These are phyloP conservation scores for Eupsittula cactorum DNA, from an alignment of 2,113 vertebrate genomes.

Conservation along the genomic window DNA sequence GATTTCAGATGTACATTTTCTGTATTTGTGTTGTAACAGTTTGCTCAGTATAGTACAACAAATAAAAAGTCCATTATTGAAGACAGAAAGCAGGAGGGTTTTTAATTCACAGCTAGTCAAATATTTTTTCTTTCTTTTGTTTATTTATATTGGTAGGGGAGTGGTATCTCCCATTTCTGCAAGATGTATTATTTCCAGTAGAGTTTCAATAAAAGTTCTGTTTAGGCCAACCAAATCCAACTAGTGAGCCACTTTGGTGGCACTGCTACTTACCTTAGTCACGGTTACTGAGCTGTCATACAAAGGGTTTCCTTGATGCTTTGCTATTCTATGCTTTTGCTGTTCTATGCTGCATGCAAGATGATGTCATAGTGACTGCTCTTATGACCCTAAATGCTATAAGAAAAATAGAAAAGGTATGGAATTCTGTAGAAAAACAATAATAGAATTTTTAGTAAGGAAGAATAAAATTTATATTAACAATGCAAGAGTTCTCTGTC, in stretches of 20 bases:
- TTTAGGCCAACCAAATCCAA: not conserved
- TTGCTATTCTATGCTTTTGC: not conserved
- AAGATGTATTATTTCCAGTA: not conserved
- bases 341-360: not conserved
- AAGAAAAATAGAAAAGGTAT: not conserved
- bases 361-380: not conserved
- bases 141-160: not conserved
- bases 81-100: rapidly evolving
- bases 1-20: not conserved
- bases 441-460: not conserved
- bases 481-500: not conserved
- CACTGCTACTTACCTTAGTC: not conserved
- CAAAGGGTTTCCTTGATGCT: not conserved
- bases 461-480: not conserved
- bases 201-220: not conserved
- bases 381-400: not conserved
- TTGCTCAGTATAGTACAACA: not conserved
- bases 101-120: not conserved
- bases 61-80: not conserved
- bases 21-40: not conserved
- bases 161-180: not conserved
- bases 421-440: not conserved
- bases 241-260: not conserved
- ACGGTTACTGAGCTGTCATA: not conserved
- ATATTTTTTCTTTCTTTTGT: not conserved